phyloP scores from a whole-genome alignment of 2,888 invertebrate genomes.

The Chromoteleia sp. region DNA sequence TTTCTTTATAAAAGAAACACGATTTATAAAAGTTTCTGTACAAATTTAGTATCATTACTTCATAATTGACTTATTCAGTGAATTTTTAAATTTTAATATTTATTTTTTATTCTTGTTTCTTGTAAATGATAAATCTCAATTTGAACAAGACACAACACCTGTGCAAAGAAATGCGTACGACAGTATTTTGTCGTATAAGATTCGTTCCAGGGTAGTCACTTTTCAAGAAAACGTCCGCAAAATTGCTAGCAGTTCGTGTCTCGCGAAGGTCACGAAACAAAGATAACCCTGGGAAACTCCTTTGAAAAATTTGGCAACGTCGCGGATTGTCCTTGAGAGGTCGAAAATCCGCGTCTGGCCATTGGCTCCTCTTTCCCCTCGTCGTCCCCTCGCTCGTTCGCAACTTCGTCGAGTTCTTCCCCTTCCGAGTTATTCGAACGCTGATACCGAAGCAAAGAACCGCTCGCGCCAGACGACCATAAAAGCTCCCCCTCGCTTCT shows the following conservation, averaged over 20 bases:
- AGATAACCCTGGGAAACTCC: neutral
- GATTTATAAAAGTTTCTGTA: too few species aligned
- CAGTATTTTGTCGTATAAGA: too few species aligned
- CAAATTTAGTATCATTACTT: too few species aligned
- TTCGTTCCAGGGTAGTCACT: too few species aligned
- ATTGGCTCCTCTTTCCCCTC: slow-evolving; percentile 45
- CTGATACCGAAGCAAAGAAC: slow-evolving; percentile 45
- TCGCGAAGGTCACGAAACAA: slow-evolving; percentile 26
- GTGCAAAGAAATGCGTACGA: too few species aligned
- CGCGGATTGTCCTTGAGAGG: slow-evolving; percentile 52
- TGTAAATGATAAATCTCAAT: too few species aligned
- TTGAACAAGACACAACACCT: too few species aligned
- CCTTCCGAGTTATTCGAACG: slow-evolving; percentile 36
- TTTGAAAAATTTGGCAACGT: slow-evolving; percentile 51
- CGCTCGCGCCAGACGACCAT: slow-evolving; percentile 51
- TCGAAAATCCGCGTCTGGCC: slow-evolving; percentile 51
- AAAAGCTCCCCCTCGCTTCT: slow-evolving; percentile 47
- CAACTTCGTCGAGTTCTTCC: slow-evolving; percentile 26
- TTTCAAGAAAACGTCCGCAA: too few species aligned
- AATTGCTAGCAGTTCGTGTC: neutral
- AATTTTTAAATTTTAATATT: too few species aligned
- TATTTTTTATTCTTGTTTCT: too few species aligned
- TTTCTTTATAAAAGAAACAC: too few species aligned
- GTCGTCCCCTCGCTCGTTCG: slow-evolving; percentile 11
- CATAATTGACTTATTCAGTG: too few species aligned